Conservation (phyloP, 2,113 vertebrate species). For the Conger conger region DNA sequence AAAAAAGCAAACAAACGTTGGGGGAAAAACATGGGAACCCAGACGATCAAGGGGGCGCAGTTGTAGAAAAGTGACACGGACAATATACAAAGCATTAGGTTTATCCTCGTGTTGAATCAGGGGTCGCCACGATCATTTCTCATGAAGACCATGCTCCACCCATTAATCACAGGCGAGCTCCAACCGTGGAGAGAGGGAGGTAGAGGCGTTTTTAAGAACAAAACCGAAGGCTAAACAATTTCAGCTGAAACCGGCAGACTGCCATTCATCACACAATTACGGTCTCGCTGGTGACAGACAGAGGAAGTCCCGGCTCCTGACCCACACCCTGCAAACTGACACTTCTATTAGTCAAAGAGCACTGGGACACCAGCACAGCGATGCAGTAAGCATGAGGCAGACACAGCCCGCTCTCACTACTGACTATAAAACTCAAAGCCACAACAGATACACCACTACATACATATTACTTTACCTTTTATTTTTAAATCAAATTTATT, state of each 20-base stretch:
- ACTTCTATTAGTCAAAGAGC: neutral
- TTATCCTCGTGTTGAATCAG: neutral
- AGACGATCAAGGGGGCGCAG: neutral
- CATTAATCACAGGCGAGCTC: slow-evolving; percentile 17
- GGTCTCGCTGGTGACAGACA: neutral
- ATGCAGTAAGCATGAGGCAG: neutral
- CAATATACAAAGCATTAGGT: slow-evolving; percentile 17
- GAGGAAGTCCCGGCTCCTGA: slow-evolving; percentile 18
- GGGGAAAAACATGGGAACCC: neutral
- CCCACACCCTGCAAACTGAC: neutral
- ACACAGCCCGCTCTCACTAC: neutral
- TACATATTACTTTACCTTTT: neutral
- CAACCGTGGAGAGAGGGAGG: neutral
- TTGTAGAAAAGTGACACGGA: slow-evolving; percentile 3
- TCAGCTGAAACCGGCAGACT: neutral
- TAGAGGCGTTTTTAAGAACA: slow-evolving; percentile 4
- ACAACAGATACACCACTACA: neutral
- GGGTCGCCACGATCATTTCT: slow-evolving; percentile 6
- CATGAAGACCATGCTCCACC: neutral
- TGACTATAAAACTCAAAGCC: neutral
- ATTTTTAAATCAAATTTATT: neutral
- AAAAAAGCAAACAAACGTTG: slow-evolving; percentile 7
- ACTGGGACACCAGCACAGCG: neutral
- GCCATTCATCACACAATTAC: slow-evolving; percentile 15
- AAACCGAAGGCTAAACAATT: slow-evolving; percentile 18